Base-by-base conservation (phyloP, 2,113 vertebrate genomes). In the Neotoma lepida region DNA sequence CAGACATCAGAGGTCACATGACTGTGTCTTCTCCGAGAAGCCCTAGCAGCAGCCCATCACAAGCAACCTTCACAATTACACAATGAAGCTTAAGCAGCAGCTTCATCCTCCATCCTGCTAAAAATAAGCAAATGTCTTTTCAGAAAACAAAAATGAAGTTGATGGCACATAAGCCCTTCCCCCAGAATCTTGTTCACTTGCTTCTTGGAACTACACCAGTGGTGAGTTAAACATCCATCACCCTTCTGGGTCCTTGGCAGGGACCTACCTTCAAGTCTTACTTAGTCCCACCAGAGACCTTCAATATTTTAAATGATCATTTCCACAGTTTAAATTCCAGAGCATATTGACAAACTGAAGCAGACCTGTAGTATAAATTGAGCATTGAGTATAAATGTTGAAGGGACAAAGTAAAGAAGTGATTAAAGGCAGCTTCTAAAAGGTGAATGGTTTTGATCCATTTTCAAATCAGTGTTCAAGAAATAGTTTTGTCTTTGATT, bases 291-390 rank as follows among this genome's bases (percentile, higher is more conserved):
- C 77, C 95, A 97, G 86, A 95, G 96, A 97, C 94, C 6, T 51
- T 95, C 94, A 97, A 78, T 93, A 95, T 92, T 95, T 96, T 95
- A 97, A 96, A 15, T 97, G 86, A 97, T 95, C 95, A 95, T 95
- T 96, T 97, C 95, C 96, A 97, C 8, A 97, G 93, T 93, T 96
- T 96, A 97, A 94, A 96, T 92, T 97, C 94, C 97, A 96, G 96
- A 96, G 73, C 82, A 96, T 91, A 97, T 0, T 96, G 91, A 97
- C 90, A 97, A 97, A 96, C 9, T 96, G 96, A 96, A 95, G 95
- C 91, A 97, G 54, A 97, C 95, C 96, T 95, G 88, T 86, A 96
- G 95, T 90, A 95, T 95, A 97, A 97, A 95, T 93, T 97, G 90
- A 97, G 92, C 86, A 96, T 7, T 97, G 86, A 96, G 82, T 96